Evolutionary conservation across 2,797 vertebrate species (phyloP).

Genomic region (Alosa sapidissima): DNA sequence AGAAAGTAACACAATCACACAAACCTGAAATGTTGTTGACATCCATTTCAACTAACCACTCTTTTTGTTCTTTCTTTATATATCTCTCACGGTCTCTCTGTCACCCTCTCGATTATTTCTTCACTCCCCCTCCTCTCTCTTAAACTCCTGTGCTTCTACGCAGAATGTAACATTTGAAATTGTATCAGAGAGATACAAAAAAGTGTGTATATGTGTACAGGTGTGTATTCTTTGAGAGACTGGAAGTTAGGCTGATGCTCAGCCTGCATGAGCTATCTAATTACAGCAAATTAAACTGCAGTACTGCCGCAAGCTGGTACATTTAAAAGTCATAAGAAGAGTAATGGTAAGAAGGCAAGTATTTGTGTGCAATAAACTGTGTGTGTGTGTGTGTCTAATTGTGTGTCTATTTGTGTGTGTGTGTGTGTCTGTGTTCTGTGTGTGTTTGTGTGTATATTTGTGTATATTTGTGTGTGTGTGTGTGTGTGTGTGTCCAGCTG

Average conservation of each 20-base stretch:
- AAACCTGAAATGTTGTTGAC: constrained; percentile 4
- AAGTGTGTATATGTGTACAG: background rate
- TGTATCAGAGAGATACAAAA: background rate
- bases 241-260: background rate
- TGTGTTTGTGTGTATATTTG: constrained; percentile 1
- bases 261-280: background rate
- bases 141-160: background rate
- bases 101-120: too few species aligned
- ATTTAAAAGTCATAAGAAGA: background rate
- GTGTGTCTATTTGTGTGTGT: background rate
- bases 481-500: constrained; percentile 7
- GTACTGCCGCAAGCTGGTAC: background rate
- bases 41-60: background rate
- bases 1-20: background rate
- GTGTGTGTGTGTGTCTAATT: background rate
- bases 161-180: background rate
- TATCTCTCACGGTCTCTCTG: background rate
- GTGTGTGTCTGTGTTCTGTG: background rate
- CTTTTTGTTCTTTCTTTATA: background rate
- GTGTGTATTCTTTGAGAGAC: background rate
- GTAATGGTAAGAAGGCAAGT: background rate
- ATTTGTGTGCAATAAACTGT: background rate
- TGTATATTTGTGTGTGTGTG: background rate
- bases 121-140: background rate
- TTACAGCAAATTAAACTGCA: constrained; percentile 1